Evolutionary conservation across 2,888 invertebrate species (phyloP).

Genomic region (Megamerina dolium): DNA sequence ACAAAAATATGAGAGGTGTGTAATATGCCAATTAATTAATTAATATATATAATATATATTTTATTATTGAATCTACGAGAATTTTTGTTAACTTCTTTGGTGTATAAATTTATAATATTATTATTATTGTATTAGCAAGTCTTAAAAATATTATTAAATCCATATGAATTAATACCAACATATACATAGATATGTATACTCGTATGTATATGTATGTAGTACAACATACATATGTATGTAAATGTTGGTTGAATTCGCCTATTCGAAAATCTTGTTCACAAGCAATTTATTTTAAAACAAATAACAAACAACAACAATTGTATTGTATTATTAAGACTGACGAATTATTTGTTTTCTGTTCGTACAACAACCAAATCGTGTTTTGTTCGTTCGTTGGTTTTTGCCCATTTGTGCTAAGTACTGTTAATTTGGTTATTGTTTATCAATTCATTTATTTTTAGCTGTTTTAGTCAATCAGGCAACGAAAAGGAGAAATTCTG

Average conservation of each 20-base stretch:
- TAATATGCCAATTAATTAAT: neutral
- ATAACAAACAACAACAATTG: neutral
- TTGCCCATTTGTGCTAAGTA: too few species aligned
- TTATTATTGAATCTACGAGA: neutral
- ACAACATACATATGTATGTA: too few species aligned
- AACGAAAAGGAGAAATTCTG: too few species aligned
- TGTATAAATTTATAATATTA: too few species aligned
- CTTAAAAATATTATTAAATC: too few species aligned
- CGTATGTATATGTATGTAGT: neutral
- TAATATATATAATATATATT: neutral
- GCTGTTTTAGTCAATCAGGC: too few species aligned
- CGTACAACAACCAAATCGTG: too few species aligned
- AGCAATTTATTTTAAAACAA: neutral
- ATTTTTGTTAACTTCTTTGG: neutral
- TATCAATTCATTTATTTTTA: neutral
- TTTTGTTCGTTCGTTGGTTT: too few species aligned
- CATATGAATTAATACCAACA: neutral
- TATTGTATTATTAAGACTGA: constrained; percentile 10
- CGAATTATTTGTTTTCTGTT: constrained; percentile 5
- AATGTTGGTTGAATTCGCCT: too few species aligned
- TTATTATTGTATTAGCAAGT: too few species aligned
- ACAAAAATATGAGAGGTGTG: neutral
- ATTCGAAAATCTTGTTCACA: too few species aligned
- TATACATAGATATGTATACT: neutral
- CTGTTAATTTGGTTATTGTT: too few species aligned